phyloP scores from a whole-genome alignment of 1,140 invertebrate genomes.

The Lepidurus apus region DNA sequence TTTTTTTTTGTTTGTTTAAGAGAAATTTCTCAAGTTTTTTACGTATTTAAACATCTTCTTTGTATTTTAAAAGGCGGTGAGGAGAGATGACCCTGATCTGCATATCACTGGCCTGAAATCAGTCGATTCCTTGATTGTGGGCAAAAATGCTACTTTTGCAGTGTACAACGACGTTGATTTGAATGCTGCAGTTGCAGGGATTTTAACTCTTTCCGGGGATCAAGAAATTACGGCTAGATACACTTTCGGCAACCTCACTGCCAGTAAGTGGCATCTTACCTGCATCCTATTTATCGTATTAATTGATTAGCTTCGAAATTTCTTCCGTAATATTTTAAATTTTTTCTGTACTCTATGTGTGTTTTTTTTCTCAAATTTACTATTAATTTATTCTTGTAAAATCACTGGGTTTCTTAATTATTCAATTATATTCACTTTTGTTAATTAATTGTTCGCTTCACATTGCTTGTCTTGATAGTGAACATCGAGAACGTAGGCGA shows the following conservation, averaged over 20 bases:
- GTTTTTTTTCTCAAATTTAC: too few relatives aligned
- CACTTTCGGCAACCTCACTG: constrained; percentile 3
- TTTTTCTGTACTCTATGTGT: too few relatives aligned
- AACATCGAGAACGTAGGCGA: not conserved
- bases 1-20: not conserved
- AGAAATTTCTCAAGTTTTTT: not conserved
- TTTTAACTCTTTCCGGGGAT: not conserved
- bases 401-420: too few relatives aligned
- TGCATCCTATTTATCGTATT: too few relatives aligned
- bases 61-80: not conserved
- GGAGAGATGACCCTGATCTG: not conserved
- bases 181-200: not conserved
- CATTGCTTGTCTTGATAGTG: not conserved
- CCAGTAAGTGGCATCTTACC: not conserved
- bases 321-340: too few relatives aligned
- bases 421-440: not conserved
- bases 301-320: too few relatives aligned
- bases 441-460: not conserved
- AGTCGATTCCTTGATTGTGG: not conserved
- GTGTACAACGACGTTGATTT: not conserved
- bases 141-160: not conserved
- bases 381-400: too few relatives aligned
- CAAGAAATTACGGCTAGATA: not conserved
- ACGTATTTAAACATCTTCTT: not conserved
- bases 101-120: not conserved